Evolutionary conservation across 2,888 invertebrate genomes (phyloP), one percentile per base, ranked within the genome.

Genomic region (Venusia cambrica): DNA sequence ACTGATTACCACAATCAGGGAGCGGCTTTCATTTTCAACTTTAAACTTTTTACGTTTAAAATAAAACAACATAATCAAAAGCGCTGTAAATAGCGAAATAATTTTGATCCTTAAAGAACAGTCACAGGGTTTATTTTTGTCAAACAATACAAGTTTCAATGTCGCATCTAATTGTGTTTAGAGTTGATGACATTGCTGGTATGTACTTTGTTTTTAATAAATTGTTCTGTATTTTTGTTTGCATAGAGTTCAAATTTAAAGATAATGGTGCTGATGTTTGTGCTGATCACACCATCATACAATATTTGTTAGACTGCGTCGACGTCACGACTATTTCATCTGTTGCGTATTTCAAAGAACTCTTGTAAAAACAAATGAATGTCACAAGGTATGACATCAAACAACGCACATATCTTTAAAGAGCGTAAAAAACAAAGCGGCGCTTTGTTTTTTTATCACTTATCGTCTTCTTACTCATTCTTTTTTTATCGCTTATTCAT

Each of bases 91-190:
- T n/a, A n/a, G n/a, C n/a, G n/a, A n/a, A n/a, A n/a, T n/a, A 27
- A 29, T 20, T 25, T 16, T 3, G 11, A 8, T 20, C 20, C 4
- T 33, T 33, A 5, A 2, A 3, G 18, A 20, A 25, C 1, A 20
- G 5, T n/a, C 0, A 13, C 11, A 24, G 5, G 13, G 6, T 16
- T 2, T 10, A 20, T 22, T 29, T 38, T 38, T 19, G 32, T 10
- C 3, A 8, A 8, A 18, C n/a, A 8, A 18, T 6, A 0, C 1
- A 14, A 36, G 19, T 18, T 49, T 58, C 58, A 64, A 57, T 69
- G 57, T 51, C 50, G 56, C 52, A 56, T 64, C 62, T 69, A 68
- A 72, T 69, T 69, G 62, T 61, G 69, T 65, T 52, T 54, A 41
- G 16, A 38, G 33, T 51, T 56, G 62, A 14, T 13, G 31, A 21